phyloP scores from a whole-genome alignment of 1,140 invertebrate genomes.

The Bombus consobrinus region DNA sequence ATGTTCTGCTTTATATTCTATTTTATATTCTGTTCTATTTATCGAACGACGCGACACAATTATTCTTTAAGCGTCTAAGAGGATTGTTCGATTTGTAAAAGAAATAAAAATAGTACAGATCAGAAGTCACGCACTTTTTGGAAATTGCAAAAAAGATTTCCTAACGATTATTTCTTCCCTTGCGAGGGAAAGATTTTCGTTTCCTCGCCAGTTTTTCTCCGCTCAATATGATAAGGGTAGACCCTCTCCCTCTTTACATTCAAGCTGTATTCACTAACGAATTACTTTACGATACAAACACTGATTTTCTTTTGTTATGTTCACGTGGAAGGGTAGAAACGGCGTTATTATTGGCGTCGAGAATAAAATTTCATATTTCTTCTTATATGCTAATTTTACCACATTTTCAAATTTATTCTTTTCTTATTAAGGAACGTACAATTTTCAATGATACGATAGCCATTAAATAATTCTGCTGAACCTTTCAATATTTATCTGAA shows the following conservation, averaged over 20 bases:
- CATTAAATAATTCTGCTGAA: not conserved
- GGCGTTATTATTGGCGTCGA: not conserved
- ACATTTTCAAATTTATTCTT: not conserved
- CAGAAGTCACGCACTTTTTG: fast-evolving
- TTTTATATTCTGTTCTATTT: no score
- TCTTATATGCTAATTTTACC: not conserved
- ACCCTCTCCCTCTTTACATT: not conserved
- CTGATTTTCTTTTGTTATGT: not conserved
- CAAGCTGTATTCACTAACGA: not conserved
- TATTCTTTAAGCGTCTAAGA: no score
- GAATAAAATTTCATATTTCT: not conserved
- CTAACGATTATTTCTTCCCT: no score
- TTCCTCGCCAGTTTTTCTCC: no score
- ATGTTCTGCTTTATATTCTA: no score
- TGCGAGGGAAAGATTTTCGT: no score
- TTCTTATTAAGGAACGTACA: not conserved
- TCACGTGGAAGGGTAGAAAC: no score
- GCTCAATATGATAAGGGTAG: no score
- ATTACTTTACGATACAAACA: not conserved
- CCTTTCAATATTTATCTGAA: not conserved
- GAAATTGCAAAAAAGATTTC: not conserved
- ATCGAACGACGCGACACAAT: no score
- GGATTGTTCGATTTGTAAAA: no score
- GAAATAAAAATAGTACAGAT: no score
- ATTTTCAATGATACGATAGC: no score